Conservation (phyloP, 2,113 vertebrate genomes). For the Paramormyrops kingsleyae region DNA sequence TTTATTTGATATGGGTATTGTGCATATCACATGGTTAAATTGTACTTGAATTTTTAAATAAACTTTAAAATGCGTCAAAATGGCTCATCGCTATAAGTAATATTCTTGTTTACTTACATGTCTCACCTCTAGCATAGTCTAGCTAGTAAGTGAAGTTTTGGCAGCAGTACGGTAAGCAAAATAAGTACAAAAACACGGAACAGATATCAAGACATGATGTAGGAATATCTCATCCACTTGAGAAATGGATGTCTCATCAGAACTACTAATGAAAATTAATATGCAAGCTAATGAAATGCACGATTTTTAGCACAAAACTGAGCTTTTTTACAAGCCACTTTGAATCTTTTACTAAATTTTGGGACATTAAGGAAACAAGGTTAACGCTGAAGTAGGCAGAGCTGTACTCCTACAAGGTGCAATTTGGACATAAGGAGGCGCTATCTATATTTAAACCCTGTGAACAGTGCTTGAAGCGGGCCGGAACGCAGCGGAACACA, state of each 20-base stretch:
- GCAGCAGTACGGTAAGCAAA: neutral
- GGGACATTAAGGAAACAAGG: neutral
- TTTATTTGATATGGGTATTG: neutral
- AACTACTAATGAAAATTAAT: neutral
- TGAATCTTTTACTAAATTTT: neutral
- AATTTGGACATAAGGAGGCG: neutral
- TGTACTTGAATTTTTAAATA: neutral
- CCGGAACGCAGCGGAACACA: too few relatives aligned
- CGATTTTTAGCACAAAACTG: neutral
- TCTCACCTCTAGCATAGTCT: neutral
- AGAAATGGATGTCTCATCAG: neutral
- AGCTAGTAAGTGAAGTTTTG: neutral
- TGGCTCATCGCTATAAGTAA: neutral
- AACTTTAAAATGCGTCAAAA: neutral
- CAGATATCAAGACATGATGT: neutral
- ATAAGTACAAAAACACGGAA: neutral
- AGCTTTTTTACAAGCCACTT: neutral
- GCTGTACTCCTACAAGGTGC: neutral
- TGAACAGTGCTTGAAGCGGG: too few relatives aligned
- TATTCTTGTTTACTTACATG: neutral
- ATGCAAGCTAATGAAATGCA: neutral
- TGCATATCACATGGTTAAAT: neutral
- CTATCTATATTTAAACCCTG: neutral
- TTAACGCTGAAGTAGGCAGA: neutral
- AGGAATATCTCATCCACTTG: neutral